Conservation (phyloP, 1,140 invertebrate genomes). For the Coptotermes formosanus region DNA sequence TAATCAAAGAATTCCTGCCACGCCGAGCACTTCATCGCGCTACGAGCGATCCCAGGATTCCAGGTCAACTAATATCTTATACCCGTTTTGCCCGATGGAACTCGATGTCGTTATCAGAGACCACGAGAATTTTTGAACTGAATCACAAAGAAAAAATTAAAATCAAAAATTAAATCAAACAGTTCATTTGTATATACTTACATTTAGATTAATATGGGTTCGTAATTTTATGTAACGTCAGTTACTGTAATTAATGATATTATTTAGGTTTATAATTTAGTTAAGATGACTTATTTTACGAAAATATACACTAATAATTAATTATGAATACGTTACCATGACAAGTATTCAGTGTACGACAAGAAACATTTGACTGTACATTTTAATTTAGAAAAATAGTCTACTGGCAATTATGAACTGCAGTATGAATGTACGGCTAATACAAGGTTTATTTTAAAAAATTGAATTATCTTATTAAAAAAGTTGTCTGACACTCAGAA, state of each 20-base stretch:
- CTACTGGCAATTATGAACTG: neutral
- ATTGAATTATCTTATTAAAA: neutral
- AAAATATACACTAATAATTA: neutral
- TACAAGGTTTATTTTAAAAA: neutral
- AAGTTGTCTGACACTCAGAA: neutral
- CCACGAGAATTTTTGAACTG: slow-evolving; percentile 31
- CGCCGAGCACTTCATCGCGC: neutral
- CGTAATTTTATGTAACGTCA: neutral
- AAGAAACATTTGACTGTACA: neutral
- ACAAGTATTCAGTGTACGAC: neutral
- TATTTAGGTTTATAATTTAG: neutral
- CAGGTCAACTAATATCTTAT: slow-evolving; percentile 34
- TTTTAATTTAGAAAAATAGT: neutral
- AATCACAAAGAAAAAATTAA: slow-evolving; percentile 26
- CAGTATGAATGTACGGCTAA: neutral
- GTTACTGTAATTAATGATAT: neutral
- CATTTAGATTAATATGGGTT: neutral
- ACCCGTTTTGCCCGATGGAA: slow-evolving; percentile 31
- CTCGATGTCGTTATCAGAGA: slow-evolving; percentile 32
- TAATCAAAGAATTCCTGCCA: slow-evolving; percentile 24
- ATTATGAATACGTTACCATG: neutral
- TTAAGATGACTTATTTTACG: neutral
- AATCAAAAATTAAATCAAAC: slow-evolving; percentile 27
- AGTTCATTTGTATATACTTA: neutral
- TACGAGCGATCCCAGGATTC: neutral